Percentiles rank a stretch among this genome's conserved stretches.
These are phyloP conservation scores for Halotydeus destructor DNA, from an alignment of 1,140 invertebrate genomes.

Conservation along the genomic window DNA sequence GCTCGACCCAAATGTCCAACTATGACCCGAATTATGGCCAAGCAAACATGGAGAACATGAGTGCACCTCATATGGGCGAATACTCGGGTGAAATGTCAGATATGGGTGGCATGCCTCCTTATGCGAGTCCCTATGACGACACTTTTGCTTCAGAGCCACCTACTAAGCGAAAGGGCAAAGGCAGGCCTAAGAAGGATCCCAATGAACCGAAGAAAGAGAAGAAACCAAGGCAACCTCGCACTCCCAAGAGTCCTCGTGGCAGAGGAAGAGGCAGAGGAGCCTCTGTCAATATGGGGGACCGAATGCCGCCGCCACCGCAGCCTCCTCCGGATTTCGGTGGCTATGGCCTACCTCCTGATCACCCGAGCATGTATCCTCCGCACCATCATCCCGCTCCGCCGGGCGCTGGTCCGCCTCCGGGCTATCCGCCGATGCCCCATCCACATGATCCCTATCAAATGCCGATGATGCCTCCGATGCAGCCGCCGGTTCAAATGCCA, in stretches of 20 bases:
- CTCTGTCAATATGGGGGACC: neutral
- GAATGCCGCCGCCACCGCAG: neutral
- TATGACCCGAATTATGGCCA: slow-evolving; percentile 11
- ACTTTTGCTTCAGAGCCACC: slow-evolving; percentile 10
- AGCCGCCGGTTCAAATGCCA: no score
- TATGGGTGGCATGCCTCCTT: slow-evolving; percentile 7
- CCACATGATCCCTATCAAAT: neutral
- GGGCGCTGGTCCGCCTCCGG: no score
- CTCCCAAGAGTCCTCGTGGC: slow-evolving; percentile 7
- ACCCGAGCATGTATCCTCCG: neutral
- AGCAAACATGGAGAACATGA: slow-evolving; percentile 5
- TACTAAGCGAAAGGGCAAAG: slow-evolving; percentile 13
- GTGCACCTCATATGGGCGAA: slow-evolving; percentile 2
- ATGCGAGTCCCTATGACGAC: slow-evolving; percentile 14
- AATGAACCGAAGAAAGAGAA: slow-evolving; percentile 13
- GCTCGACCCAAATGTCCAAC: neutral
- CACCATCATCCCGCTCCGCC: no score
- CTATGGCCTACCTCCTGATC: neutral
- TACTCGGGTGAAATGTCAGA: neutral
- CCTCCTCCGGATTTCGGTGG: slow-evolving; percentile 8
- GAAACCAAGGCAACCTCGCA: slow-evolving; percentile 12
- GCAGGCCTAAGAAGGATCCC: slow-evolving; percentile 13
- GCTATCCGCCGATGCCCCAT: neutral
- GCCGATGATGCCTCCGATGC: neutral
- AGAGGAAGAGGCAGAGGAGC: slow-evolving; percentile 2